Conservation (phyloP, 2,113 vertebrate genomes). For the Alouatta palliata region DNA sequence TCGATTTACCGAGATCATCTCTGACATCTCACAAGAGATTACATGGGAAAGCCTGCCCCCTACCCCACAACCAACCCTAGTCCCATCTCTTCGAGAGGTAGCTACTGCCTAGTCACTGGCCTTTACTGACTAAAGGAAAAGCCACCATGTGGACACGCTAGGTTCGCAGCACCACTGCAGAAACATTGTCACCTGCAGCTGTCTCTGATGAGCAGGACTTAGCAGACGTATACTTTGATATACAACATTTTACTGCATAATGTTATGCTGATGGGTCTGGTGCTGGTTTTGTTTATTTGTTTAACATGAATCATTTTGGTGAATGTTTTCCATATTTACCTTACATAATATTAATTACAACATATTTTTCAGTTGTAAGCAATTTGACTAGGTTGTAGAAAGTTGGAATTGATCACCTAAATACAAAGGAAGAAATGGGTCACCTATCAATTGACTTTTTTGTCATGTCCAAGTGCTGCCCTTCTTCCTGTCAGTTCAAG, state of each 20-base stretch:
- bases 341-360: background rate
- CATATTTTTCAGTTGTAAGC: background rate
- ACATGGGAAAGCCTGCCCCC: background rate
- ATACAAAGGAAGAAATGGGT: background rate
- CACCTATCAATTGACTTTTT: background rate
- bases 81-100: background rate
- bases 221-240: background rate
- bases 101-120: background rate
- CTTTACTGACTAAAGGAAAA: background rate
- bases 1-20: background rate
- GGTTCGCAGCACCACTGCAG: rapidly evolving
- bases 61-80: background rate
- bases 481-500: background rate
- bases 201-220: background rate
- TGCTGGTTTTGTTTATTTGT: background rate
- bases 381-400: background rate
- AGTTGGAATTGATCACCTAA: background rate
- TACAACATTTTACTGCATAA: background rate
- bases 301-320: background rate
- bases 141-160: background rate
- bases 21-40: background rate
- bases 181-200: background rate
- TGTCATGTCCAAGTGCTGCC: background rate
- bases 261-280: background rate
- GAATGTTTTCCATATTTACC: background rate